Conservation (phyloP, 2,888 invertebrate genomes). For the Parasteatoda lunata region DNA sequence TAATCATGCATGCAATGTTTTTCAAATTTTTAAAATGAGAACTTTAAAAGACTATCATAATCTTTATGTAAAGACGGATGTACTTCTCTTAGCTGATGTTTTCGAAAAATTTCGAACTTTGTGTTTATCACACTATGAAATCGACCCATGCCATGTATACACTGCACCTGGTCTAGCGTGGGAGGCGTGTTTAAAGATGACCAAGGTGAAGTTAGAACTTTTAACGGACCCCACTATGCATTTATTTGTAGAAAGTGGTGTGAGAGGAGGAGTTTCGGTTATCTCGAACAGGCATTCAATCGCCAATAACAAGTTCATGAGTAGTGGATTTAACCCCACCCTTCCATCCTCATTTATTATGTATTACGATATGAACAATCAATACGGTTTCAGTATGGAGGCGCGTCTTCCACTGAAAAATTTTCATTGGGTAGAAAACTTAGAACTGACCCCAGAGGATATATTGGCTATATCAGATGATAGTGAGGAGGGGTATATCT, state of each 20-base stretch:
- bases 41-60: constrained; percentile 71
- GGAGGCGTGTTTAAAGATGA: constrained; percentile 63
- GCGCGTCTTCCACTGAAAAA: constrained; percentile 10
- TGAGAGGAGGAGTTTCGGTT: constrained; percentile 55
- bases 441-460: too few species aligned
- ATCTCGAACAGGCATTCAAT: constrained; percentile 66
- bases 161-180: constrained; percentile 69
- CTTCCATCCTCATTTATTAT: constrained; percentile 31
- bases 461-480: too few species aligned
- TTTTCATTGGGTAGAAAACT: constrained; percentile 30
- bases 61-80: constrained; percentile 70
- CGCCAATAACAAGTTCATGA: constrained; percentile 68
- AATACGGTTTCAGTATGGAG: constrained; percentile 38
- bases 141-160: constrained; percentile 70
- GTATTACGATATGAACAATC: constrained; percentile 46
- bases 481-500: too few species aligned
- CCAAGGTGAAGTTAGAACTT: too few species aligned
- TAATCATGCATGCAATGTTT: constrained; percentile 70
- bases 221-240: constrained; percentile 68
- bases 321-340: neutral
- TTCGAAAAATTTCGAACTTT: constrained; percentile 71
- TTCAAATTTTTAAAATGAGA: constrained; percentile 69
- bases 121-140: constrained; percentile 67
- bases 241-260: constrained; percentile 59
- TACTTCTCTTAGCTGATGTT: constrained; percentile 70